Base-by-base conservation (phyloP, 64 coral and sea anemone genomes). In the Acropora yongei region DNA sequence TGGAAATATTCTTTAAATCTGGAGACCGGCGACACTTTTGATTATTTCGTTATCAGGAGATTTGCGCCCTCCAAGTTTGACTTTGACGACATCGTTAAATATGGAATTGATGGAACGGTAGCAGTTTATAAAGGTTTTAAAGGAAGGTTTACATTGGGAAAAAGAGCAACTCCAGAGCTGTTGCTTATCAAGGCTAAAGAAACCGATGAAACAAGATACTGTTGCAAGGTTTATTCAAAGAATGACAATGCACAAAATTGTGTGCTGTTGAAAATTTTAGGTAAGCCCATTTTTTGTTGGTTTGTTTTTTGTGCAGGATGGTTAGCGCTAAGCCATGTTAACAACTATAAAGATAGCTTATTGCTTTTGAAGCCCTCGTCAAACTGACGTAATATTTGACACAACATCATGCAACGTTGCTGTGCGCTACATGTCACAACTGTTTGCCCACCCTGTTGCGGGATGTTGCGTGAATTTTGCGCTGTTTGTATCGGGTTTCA, bases 211-310 rank as follows among this genome's bases (percentile, higher is more conserved):
- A 8, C 0, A 16, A 18, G 6, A 48, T 78, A 78, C 14, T 78
- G 75, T 17, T 78, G 75, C 44, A 16, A 48, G 5, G 45, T 78
- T 42, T 17, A 1, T 7, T 61, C 79, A 63, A 0, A 0, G 43
- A 44, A 41, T 57, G 0, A 17, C 12, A 9, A 4, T 43, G 5
- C 16, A 44, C 3, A 13, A 44, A 43, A 11, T 1, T 82, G 79
- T 2, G 57, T 43, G 1, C 12, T 41, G 8, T 55, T 82, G 6
- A 58, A 82, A 82, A 82, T 82, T 41, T 65, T 82, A 82, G 79
- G 79, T 82, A 65, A 63, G 79, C 0, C 40, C 57, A 17, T 43
- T 48, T 55, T 10, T 47, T 20, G 68, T 14, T 30, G 40, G 68
- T 71, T 8, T 71, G 4, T 19, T 20, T 0, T 63, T 12, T 63